Evolutionary conservation across 2,888 invertebrate genomes (phyloP), one percentile per base, ranked within the genome.

Genomic region (Sinopyrophorus schimmeli): DNA sequence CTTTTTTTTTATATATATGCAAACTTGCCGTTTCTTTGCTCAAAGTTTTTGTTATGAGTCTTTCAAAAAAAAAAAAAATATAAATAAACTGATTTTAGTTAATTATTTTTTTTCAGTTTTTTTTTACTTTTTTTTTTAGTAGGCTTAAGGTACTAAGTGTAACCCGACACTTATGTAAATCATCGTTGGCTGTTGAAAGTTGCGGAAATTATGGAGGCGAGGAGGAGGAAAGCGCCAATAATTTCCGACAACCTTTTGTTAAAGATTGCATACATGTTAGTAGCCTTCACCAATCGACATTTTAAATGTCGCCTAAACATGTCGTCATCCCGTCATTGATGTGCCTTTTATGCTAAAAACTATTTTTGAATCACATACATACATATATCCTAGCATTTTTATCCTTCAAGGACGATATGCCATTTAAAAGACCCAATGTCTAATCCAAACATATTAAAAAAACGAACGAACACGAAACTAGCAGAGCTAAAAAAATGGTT

Each of bases 1-100:
- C 60, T 61, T 63, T 64, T 60, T 63, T 65, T 65, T 55, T 61
- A 63, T 59, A n/a, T n/a, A n/a, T n/a, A n/a, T n/a, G n/a, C n/a
- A n/a, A 52, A 57, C 59, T 64, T 65, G 63, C 59, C 47, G 53
- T 51, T 54, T 14, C 44, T 51, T 56, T 56, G 54, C 54, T 54
- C 56, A 56, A 47, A 47, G 39, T 50, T 59, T 57, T 57, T 55
- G 54, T 59, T 54, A 54, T 47, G 43, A 53, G 41, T 44, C 42
- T 55, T 54, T 50, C 34, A 47, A 54, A 53, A 57, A 15, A 34
- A 37, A 37, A 5, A 9, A 31, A 31, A 20, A 34, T n/a, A n/a
- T n/a, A n/a, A n/a, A 55, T 58, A 58, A 58, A 58, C 40, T 57
- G 57, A 54, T 57, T 55, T 57, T 38, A 46, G 47, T 53, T 47